Base-by-base conservation (phyloP, 2,797 vertebrate species). In the Clarias laeviceps region DNA sequence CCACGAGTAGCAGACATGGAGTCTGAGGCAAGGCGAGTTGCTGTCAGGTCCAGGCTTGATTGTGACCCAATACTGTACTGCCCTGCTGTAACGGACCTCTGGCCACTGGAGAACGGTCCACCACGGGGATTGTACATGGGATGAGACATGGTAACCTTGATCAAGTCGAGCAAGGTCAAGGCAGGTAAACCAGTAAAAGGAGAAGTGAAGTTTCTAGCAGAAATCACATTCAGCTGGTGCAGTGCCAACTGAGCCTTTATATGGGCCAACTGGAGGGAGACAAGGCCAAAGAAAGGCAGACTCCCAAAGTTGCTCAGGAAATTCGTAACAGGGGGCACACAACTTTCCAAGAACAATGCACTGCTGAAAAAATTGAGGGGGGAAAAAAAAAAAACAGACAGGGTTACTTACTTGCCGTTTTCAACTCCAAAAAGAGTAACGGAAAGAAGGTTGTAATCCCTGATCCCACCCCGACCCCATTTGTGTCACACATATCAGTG, bases 281-380 rank as follows among this genome's bases (percentile, higher is more conserved):
- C 91, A 93, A 95, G 94, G 93, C 94, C 94, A 94, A 91, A 93
- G 89, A 96, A 93, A 92, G 96, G 82, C 90, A 94, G 96, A 93
- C 92, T 91, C 90, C 94, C 89, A 89, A 89, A 89, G 90, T 82
- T 86, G 82, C 69, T 90, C 90, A 89, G 94, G 94, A 95, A 94
- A 96, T 96, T 96, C 94, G 96, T 95, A 94, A 96, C 94, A 91
- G 95, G 84, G 64, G 82, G 95, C 92, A 95, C 94, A 93, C 93
- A 95, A 96, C 94, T 96, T 96, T 97, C 96, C 96, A 96, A 96
- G 96, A 96, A 95, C 92, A 96, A 96, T 93, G 96, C 94, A 96
- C 96, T 96, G 96, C 96, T 97, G 96, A 94, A 97, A 90, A 89
- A 96, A 93, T 96, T 94, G 54, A 73, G 81, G 81, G 82, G 81